Conservation (phyloP, 2,113 vertebrate species). For the Okapia johnstoni region DNA sequence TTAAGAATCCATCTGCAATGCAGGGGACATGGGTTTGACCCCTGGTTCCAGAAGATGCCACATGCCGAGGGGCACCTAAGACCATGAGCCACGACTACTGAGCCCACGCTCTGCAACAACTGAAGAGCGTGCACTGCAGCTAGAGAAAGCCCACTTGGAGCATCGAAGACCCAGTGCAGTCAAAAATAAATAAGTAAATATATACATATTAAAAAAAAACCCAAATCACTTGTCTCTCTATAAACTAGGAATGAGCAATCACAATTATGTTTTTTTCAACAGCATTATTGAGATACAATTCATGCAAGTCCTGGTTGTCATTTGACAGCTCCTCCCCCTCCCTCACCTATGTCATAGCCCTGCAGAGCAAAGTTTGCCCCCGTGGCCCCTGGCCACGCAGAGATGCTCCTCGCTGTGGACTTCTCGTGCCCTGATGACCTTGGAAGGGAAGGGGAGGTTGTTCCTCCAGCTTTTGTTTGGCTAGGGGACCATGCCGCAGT, state of each 20-base stretch:
- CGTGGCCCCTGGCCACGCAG: background rate
- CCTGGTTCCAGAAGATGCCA: background rate
- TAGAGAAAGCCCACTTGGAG: background rate
- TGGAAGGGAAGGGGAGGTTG: background rate
- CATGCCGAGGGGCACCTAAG: background rate
- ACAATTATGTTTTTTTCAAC: background rate
- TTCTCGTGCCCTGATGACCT: background rate
- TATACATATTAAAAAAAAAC: background rate
- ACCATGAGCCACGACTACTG: background rate
- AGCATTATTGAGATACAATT: background rate
- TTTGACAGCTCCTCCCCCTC: fast-evolving
- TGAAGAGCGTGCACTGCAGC: background rate
- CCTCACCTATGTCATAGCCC: background rate
- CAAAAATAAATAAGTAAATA: background rate
- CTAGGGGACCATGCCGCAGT: background rate
- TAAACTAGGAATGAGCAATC: background rate
- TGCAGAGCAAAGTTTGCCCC: background rate
- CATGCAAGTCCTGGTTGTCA: background rate
- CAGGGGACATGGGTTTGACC: background rate
- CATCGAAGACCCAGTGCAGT: background rate
- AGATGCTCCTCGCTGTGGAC: background rate
- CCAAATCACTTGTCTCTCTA: background rate
- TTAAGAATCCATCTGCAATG: background rate
- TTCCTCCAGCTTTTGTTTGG: background rate
- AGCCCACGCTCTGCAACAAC: background rate